These are phyloP conservation scores for Ptyas mucosa DNA, from an alignment of 2,113 vertebrate species.

Conservation along the genomic window DNA sequence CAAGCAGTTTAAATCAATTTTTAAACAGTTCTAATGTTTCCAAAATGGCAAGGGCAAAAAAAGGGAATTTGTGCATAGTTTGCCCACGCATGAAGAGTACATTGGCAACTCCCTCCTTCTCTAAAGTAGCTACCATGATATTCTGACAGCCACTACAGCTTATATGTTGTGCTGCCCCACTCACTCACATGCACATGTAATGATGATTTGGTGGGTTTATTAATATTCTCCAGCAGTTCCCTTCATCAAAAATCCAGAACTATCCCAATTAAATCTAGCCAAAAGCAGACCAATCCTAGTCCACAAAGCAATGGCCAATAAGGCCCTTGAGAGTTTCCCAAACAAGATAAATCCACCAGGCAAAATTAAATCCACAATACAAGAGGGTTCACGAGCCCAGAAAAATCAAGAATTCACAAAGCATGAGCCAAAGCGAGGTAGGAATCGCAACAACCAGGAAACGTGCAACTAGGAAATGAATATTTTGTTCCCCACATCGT, in stretches of 20 bases:
- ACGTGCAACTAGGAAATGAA: neutral
- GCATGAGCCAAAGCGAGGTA: neutral
- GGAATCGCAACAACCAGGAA: neutral
- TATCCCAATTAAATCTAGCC: neutral
- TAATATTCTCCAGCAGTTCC: neutral
- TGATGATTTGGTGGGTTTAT: neutral
- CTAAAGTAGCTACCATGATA: accelerated
- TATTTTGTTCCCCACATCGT: neutral
- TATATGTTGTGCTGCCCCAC: neutral
- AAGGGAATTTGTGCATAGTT: neutral
- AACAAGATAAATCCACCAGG: neutral
- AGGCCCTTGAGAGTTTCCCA: neutral
- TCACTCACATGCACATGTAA: neutral
- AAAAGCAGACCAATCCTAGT: neutral
- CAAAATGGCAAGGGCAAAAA: neutral
- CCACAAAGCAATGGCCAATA: neutral
- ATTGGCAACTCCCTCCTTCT: neutral
- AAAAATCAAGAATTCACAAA: neutral
- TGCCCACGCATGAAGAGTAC: neutral
- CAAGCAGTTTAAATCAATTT: neutral
- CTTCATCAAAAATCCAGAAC: neutral
- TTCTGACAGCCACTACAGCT: neutral
- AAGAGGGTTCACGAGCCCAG: neutral
- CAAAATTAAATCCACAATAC: neutral
- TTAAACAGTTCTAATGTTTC: neutral